phyloP scores from a whole-genome alignment of 2,888 invertebrate genomes.

The Cantharis lateralis region DNA sequence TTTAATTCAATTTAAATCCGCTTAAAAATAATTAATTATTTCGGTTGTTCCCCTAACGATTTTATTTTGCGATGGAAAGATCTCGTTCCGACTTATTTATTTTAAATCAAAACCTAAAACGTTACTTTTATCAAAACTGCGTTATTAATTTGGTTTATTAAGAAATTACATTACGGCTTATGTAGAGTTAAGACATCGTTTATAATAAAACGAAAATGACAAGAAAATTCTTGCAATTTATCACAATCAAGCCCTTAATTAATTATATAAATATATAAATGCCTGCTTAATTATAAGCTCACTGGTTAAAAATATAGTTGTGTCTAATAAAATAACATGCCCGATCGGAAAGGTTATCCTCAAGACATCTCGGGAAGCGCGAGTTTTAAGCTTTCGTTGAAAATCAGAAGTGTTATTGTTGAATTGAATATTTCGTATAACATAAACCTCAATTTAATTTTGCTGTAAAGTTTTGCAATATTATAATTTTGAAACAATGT shows the following conservation, averaged over 20 bases:
- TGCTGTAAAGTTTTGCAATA: not conserved
- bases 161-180: not conserved
- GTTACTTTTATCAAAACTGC: not conserved
- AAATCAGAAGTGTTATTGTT: not conserved
- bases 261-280: not conserved
- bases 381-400: too few species aligned
- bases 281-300: not conserved
- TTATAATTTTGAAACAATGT: not conserved
- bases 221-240: not conserved
- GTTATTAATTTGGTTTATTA: not conserved
- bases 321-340: not conserved
- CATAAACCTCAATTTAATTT: not conserved
- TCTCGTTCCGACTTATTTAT: not conserved
- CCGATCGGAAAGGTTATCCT: not conserved
- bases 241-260: not conserved
- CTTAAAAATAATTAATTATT: not conserved
- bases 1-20: not conserved
- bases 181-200: not conserved
- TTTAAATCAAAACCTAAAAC: not conserved
- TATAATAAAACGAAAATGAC: not conserved
- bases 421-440: not conserved
- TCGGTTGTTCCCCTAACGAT: not conserved
- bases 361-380: not conserved
- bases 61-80: not conserved
- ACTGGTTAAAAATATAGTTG: not conserved